Conservation (phyloP, 2,888 invertebrate genomes). For the Dryocosmus kuriphilus region DNA sequence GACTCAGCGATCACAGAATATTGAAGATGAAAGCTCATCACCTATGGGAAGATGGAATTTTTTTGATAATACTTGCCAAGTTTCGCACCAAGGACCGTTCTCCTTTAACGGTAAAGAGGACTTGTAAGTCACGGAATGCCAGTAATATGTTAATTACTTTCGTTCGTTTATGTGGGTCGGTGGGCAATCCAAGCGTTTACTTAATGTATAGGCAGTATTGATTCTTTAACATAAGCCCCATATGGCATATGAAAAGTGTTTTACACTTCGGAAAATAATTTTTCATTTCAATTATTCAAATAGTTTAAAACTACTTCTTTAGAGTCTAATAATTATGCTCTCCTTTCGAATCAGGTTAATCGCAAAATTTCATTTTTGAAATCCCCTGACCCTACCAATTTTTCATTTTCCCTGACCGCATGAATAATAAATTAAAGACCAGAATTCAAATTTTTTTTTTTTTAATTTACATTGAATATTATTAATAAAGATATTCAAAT, state of each 20-base stretch:
- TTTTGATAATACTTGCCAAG: neutral
- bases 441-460: too few species aligned
- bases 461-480: too few species aligned
- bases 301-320: too few species aligned
- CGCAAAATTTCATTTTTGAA: too few species aligned
- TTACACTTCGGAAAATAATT: neutral
- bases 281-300: too few species aligned
- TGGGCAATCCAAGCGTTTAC: neutral
- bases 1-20: neutral
- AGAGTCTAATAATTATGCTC: too few species aligned
- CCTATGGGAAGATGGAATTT: neutral
- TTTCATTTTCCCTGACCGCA: too few species aligned
- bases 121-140: slow-evolving; percentile 6
- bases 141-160: slow-evolving; percentile 23
- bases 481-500: too few species aligned
- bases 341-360: too few species aligned
- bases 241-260: neutral
- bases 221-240: neutral
- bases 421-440: too few species aligned
- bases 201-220: neutral
- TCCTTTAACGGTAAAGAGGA: slow-evolving; percentile 15
- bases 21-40: neutral
- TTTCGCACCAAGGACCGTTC: neutral
- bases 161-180: slow-evolving; percentile 4
- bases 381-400: too few species aligned